A percentile compares a stretch with the other conserved stretches of the same genome.
Conservation (phyloP, 2,888 invertebrate genomes). For the Crossocerus cetratus region DNA sequence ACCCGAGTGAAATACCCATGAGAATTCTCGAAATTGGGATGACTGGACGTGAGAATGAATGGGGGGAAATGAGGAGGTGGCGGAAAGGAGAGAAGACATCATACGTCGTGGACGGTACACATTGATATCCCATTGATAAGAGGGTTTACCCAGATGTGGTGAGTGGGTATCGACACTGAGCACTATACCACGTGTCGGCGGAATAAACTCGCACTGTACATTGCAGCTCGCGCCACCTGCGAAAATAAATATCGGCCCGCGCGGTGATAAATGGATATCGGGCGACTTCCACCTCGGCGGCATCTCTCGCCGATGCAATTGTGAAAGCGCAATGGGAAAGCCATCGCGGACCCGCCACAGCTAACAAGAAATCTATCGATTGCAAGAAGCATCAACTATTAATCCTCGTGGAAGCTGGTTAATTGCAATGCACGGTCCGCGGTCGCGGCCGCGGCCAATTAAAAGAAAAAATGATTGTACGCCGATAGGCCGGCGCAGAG, state of each 20-base stretch:
- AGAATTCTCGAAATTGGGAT: too few relatives aligned
- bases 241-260: slow-evolving; percentile 56
- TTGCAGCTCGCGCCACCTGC: slow-evolving; percentile 49
- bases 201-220: slow-evolving; percentile 26
- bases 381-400: neutral
- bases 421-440: neutral
- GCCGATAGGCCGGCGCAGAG: slow-evolving; percentile 26
- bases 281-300: slow-evolving; percentile 54
- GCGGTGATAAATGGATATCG: slow-evolving; percentile 58
- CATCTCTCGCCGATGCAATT: slow-evolving; percentile 35
- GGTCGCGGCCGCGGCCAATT: slow-evolving; percentile 32
- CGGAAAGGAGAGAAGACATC: slow-evolving; percentile 10
- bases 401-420: neutral
- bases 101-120: slow-evolving; percentile 32
- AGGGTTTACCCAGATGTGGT: slow-evolving; percentile 58
- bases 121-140: slow-evolving; percentile 57
- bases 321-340: slow-evolving; percentile 6
- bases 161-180: slow-evolving; percentile 37
- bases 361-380: neutral
- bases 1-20: too few relatives aligned
- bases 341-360: too few relatives aligned
- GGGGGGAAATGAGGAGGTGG: neutral
- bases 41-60: neutral
- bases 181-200: slow-evolving; percentile 19
- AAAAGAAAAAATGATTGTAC: slow-evolving; percentile 24